Base-by-base conservation (phyloP, 2,888 invertebrate species). In the Oscheius sp. region DNA sequence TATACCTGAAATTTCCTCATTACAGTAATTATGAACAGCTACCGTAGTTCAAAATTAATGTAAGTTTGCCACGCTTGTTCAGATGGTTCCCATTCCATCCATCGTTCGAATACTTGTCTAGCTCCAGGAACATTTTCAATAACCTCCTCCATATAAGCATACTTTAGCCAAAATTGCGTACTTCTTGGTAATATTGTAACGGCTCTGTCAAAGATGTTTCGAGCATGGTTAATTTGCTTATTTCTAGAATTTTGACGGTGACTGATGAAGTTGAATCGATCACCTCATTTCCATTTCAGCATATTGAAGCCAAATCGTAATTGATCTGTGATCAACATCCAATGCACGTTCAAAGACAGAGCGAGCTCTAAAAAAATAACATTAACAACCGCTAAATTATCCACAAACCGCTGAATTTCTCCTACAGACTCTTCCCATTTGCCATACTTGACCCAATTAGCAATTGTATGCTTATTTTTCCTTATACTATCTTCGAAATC, bases 71-170 rank as follows among this genome's bases (percentile, higher is more conserved):
- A 99, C 0, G 98, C 97, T 90, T 99, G 99, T 90, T 99, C 98
- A 90, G 97, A 95, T 59, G 99, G 99, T 90, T 99, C 95, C 99
- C 99, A 99, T 90, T 98, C 96, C 95, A 98, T 99, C 99, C 99
- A 99, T 41, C 99, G 92, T 89, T 99, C 98, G 91, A 99, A 99
- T 0, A 98, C 96, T 81, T 86, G 87, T 68, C 86, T 61, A n/a
- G 86, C 85, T 89, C 96, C 96, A 58, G 97, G 94, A 52, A 96
- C 93, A 91, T 99, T 96, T 88, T 95, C 95, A 81, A 99, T 90
- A 94, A 97, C 75, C 90, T 99, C 99, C 89, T 99, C 99, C 98
- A 99, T 99, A 88, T 99, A 99, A 0, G 97, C 95, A 89, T 98
- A 99, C 89, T 99, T 99, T 90, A 98, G 97, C 99, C 99, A 99